A percentile compares a stretch with the other conserved stretches of the same genome.
These are phyloP conservation scores for Orthosia gothica DNA, from an alignment of 2,888 invertebrate species.

Conservation along the genomic window DNA sequence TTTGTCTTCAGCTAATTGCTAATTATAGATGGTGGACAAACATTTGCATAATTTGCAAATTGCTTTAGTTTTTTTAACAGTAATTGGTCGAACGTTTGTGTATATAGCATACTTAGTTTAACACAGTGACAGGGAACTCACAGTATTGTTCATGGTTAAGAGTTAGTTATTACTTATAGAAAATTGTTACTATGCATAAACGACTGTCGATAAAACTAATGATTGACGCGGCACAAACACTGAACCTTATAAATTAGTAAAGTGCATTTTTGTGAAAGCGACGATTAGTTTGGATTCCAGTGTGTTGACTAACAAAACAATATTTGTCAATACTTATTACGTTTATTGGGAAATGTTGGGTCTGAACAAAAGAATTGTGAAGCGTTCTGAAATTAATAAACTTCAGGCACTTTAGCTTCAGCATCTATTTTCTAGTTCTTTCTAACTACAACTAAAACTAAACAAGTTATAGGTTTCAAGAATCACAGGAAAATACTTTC, in stretches of 20 bases:
- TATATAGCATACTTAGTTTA: constrained; percentile 23
- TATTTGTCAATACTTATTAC: constrained; percentile 2
- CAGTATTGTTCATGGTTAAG: constrained; percentile 33
- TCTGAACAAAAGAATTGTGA: constrained; percentile 7
- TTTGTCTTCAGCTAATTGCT: constrained; percentile 57
- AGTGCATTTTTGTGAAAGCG: constrained; percentile 47
- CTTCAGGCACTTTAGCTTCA: neutral
- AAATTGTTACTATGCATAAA: constrained; percentile 49
- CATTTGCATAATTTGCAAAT: constrained; percentile 60
- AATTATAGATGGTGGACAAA: constrained; percentile 43
- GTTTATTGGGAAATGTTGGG: neutral
- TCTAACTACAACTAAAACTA: neutral
- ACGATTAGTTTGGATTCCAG: constrained; percentile 25
- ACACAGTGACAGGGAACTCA: constrained; percentile 37
- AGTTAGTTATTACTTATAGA: constrained; percentile 58
- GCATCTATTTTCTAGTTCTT: neutral
- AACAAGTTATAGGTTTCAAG: neutral
- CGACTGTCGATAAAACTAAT: constrained; percentile 37
- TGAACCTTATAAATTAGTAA: constrained; percentile 29
- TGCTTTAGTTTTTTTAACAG: constrained; percentile 35
- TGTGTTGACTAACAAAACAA: constrained; percentile 17
- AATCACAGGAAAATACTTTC: neutral
- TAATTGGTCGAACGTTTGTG: constrained; percentile 40
- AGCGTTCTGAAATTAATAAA: neutral
- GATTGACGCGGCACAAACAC: constrained; percentile 30